phyloP scores from a whole-genome alignment of 2,797 vertebrate genomes.

The Notolabrus celidotus region DNA sequence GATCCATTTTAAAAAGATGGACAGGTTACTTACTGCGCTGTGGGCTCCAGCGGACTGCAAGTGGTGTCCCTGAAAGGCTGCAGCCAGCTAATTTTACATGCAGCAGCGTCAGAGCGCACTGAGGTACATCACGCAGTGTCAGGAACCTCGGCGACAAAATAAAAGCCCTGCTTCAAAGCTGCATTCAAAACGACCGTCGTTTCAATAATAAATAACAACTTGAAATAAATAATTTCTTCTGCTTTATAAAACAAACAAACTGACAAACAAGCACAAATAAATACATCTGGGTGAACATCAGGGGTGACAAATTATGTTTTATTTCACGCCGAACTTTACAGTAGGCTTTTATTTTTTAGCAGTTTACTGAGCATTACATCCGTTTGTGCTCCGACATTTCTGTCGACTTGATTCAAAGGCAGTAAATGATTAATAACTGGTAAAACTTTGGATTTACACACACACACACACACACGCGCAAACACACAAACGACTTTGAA shows the following conservation, averaged over 20 bases:
- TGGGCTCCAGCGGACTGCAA: conserved; percentile 72
- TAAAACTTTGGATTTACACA: conserved; percentile 57
- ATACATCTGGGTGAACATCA: accelerated
- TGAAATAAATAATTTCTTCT: too few species aligned
- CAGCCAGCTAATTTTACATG: conserved; percentile 75
- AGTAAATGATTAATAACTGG: conserved; percentile 62
- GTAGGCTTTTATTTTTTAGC: conserved; percentile 66
- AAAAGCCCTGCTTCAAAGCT: conserved; percentile 48
- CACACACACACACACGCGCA: neutral
- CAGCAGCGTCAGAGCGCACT: conserved; percentile 47
- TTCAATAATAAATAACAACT: too few species aligned
- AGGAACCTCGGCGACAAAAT: conserved; percentile 54
- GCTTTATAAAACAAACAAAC: too few species aligned
- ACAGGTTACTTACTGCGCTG: conserved; percentile 78
- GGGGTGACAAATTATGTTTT: neutral
- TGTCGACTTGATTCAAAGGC: conserved; percentile 11
- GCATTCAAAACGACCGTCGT: neutral
- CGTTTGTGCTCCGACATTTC: conserved; percentile 5
- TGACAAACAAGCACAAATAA: too few species aligned
- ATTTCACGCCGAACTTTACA: neutral
- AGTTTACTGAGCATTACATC: conserved; percentile 33
- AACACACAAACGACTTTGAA: neutral
- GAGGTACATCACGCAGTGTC: conserved; percentile 26
- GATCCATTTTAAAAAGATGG: accelerated
- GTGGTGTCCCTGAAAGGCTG: conserved; percentile 75